Evolutionary conservation across 2,797 vertebrate species (phyloP).

Genomic region (Morelia viridis): DNA sequence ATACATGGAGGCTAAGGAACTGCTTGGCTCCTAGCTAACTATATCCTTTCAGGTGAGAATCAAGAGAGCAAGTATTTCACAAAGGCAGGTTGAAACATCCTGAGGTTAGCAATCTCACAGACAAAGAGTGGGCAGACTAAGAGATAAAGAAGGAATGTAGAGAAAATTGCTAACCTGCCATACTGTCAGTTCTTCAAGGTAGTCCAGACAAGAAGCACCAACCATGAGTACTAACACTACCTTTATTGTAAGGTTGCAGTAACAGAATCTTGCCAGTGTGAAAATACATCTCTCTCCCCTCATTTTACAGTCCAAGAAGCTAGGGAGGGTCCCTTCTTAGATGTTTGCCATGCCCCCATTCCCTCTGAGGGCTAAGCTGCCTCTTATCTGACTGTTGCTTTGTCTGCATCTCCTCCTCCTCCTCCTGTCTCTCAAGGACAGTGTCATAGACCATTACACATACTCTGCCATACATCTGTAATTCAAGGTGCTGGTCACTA

Average conservation of each 20-base stretch:
- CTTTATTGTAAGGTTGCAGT: neutral
- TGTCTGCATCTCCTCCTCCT: no score
- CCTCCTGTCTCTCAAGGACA: no score
- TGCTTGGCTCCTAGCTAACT: neutral
- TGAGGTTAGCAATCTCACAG: neutral
- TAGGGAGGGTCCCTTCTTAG: neutral
- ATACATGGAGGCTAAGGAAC: neutral
- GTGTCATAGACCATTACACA: no score
- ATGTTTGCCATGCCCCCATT: neutral
- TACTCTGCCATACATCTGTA: no score
- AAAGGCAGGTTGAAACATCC: neutral
- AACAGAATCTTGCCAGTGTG: neutral
- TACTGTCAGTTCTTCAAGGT: neutral
- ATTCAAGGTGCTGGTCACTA: no score
- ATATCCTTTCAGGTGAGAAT: neutral
- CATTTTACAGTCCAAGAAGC: neutral
- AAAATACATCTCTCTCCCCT: neutral
- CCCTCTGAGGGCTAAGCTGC: neutral
- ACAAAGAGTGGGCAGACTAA: neutral
- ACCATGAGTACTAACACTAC: neutral
- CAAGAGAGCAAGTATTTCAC: neutral
- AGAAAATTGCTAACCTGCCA: neutral
- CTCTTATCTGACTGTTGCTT: neutral
- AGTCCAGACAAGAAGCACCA: neutral
- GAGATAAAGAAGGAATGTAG: neutral